Evolutionary conservation across 2,888 invertebrate genomes (phyloP), one percentile per base, ranked within the genome.

Genomic region (Xestobium rufovillosum): DNA sequence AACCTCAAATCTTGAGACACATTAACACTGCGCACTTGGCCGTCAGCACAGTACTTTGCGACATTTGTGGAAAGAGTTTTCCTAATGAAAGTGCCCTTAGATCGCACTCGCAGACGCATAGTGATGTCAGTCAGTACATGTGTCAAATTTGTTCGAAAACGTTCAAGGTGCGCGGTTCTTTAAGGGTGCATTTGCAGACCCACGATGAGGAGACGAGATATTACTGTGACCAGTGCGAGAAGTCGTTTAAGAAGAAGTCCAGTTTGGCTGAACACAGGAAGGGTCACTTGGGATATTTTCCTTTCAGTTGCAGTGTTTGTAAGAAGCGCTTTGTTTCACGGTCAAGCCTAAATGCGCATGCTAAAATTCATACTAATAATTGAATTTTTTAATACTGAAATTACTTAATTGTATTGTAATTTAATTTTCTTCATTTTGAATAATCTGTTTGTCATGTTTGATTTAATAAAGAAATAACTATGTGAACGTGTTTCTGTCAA

Each of bases 291-390:
- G 36, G 26, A 3, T 13, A 19, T 10, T 4, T 9, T 1, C 36
- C 39, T 4, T 52, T 47, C 39, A 42, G 53, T 32, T 78, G 78
- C 45, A 65, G 71, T 0, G 59, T 72, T 2, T 78, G 78, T 42
- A 70, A 71, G 0, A 72, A 73, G 44, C 71, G 23, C 23, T 19
- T 19, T n/a, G n/a, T 8, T n/a, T 8, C 6, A n/a, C 6, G n/a
- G 23, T 6, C 6, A 19, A 6, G 6, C 6, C 23, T 19, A 6
- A 19, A 19, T 19, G 23, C 23, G 6, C 23, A 19, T n/a, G 23
- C 6, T 8, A 19, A n/a, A n/a, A 19, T 19, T 8, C 23, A 19
- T n/a, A n/a, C n/a, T n/a, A n/a, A n/a, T n/a, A n/a, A n/a, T n/a
- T n/a, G n/a, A n/a, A n/a, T n/a, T n/a, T n/a, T n/a, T n/a, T n/a